A percentile compares a stretch with the other conserved stretches of the same genome.
Conservation (phyloP, 2,888 invertebrate species). For the Torymus aiolomorphi region DNA sequence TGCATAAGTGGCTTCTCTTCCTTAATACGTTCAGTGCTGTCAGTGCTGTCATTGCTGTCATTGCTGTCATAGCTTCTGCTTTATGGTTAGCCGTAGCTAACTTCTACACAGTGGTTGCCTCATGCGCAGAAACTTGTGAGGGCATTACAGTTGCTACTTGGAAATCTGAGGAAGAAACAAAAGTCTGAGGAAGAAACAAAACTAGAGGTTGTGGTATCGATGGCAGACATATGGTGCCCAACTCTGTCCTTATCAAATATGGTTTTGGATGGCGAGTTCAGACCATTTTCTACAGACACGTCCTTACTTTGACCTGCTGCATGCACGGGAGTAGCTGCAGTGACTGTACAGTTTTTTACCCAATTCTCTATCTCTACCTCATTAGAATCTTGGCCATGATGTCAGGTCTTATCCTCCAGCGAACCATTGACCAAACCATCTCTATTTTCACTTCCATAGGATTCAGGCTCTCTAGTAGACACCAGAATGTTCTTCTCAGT, state of each 20-base stretch:
- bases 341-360: too few species aligned
- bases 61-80: conserved; percentile 58
- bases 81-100: conserved; percentile 40
- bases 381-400: too few species aligned
- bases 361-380: too few species aligned
- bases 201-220: conserved; percentile 76
- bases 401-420: too few species aligned
- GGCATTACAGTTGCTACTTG: conserved; percentile 14
- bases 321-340: too few species aligned
- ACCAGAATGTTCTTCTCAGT: conserved; percentile 96
- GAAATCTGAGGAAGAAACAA: conserved; percentile 64
- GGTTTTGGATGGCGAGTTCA: conserved; percentile 61
- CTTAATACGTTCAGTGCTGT: conserved; percentile 36
- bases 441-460: too few species aligned
- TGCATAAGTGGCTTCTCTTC: conserved; percentile 31
- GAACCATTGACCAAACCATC: too few species aligned
- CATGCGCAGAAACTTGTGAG: conserved; percentile 32
- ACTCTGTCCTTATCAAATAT: too few species aligned
- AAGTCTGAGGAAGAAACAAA: conserved; percentile 65
- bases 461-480: too few species aligned
- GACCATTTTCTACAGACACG: conserved; percentile 61
- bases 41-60: conserved; percentile 38
- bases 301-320: conserved; percentile 61
- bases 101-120: conserved; percentile 36
- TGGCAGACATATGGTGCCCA: conserved; percentile 77